phyloP scores from a whole-genome alignment of 2,113 vertebrate species.

The Strigops habroptila region DNA sequence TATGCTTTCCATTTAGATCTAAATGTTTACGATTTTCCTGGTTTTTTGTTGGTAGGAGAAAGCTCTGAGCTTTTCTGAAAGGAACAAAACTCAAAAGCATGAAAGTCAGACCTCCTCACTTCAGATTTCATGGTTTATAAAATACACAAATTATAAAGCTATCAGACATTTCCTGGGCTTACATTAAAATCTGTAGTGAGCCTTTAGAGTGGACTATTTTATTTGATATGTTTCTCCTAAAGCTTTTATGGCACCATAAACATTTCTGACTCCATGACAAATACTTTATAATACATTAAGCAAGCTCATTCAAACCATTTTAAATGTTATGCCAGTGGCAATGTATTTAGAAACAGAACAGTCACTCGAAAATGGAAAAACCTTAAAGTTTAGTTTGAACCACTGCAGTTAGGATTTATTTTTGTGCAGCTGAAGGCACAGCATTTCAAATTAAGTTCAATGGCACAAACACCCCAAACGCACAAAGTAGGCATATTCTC shows the following conservation, averaged over 20 bases:
- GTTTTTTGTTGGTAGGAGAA: not conserved
- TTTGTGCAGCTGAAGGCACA: not conserved
- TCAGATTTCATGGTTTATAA: slow-evolving; percentile 7
- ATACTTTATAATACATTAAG: slow-evolving; percentile 26
- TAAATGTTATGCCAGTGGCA: not conserved
- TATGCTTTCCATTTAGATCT: not conserved
- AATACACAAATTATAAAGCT: slow-evolving; percentile 28
- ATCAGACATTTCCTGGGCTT: not conserved
- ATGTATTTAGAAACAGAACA: not conserved
- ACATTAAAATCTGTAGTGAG: not conserved
- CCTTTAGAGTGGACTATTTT: slow-evolving; percentile 21
- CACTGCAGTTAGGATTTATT: not conserved
- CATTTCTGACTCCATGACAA: slow-evolving; percentile 33
- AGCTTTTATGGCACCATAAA: slow-evolving; percentile 48
- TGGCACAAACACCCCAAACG: not conserved
- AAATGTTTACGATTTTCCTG: not conserved
- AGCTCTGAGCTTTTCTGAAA: not conserved
- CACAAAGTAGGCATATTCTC: not conserved
- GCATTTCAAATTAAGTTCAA: not conserved
- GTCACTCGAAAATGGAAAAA: not conserved
- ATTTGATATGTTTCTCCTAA: slow-evolving; percentile 37
- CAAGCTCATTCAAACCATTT: not conserved
- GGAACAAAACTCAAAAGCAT: not conserved
- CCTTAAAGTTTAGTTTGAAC: not conserved
- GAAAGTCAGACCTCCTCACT: not conserved